Evolutionary conservation across 2,888 invertebrate species (phyloP).

Genomic region (Xestia ashworthii): DNA sequence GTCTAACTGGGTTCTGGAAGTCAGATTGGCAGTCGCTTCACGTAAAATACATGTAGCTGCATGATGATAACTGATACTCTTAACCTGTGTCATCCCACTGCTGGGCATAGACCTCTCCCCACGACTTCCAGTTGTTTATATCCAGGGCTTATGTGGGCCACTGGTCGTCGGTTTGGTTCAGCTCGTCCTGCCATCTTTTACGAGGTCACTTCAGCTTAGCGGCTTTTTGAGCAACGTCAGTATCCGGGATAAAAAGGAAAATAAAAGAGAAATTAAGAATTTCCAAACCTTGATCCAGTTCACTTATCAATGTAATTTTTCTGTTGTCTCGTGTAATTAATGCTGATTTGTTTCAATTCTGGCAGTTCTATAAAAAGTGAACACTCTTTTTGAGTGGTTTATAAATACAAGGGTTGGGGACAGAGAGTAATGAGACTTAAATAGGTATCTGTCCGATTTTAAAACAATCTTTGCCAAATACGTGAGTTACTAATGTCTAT

Average conservation of each 20-base stretch:
- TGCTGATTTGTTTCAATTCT: neutral
- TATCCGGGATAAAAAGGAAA: neutral
- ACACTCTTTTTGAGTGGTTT: slow-evolving; percentile 1
- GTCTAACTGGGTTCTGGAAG: no score
- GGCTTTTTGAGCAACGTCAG: no score
- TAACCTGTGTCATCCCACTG: no score
- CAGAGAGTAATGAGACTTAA: neutral
- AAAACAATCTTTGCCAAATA: slow-evolving; percentile 4
- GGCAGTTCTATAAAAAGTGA: neutral
- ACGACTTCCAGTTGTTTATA: no score
- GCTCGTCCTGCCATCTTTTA: no score
- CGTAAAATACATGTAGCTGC: no score
- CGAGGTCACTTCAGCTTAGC: no score
- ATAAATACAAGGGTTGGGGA: neutral
- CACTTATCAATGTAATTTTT: neutral
- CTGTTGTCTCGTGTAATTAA: neutral
- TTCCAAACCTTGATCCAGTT: neutral
- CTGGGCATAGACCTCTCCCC: no score
- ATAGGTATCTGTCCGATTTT: neutral
- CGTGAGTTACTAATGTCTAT: neutral
- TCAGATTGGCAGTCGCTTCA: no score
- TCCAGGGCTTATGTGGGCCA: no score
- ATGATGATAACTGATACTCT: no score
- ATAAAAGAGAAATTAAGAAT: neutral
- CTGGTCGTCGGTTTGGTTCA: no score